Evolutionary conservation across 2,113 vertebrate genomes (phyloP).

Genomic region (Ammodytes marinus): DNA sequence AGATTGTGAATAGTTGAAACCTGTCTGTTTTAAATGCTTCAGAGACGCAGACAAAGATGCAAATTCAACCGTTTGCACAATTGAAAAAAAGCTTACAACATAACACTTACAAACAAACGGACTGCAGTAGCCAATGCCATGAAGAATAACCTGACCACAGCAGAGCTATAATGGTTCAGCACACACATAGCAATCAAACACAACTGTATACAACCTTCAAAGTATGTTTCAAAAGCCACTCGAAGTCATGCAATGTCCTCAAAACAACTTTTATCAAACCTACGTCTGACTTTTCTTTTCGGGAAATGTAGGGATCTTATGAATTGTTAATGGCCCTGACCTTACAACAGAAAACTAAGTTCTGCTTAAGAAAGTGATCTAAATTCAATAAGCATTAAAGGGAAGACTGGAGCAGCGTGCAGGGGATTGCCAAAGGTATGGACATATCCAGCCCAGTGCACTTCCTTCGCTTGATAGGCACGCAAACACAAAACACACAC

Average conservation of each 20-base stretch:
- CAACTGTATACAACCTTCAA: not conserved
- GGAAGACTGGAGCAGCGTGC: constrained; percentile 32
- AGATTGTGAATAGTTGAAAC: not conserved
- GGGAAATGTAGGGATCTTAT: constrained; percentile 38
- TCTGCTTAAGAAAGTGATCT: constrained; percentile 55
- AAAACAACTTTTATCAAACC: constrained; percentile 14
- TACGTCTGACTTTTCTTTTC: constrained; percentile 11
- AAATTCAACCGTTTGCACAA: constrained; percentile 5
- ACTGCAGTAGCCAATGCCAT: constrained; percentile 1
- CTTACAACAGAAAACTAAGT: constrained; percentile 52
- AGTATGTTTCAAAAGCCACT: not conserved
- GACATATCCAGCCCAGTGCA: not conserved
- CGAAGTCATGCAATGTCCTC: not conserved
- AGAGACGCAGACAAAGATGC: constrained; percentile 6
- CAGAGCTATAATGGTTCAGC: not conserved
- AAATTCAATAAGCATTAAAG: constrained; percentile 66
- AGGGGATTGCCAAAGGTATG: constrained; percentile 36
- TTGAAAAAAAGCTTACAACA: not conserved
- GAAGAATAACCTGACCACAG: not conserved
- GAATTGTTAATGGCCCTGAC: constrained; percentile 56
- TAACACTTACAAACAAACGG: constrained; percentile 11
- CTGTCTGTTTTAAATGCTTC: constrained; percentile 11
- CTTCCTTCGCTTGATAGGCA: constrained; percentile 10
- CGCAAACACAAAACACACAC: constrained; percentile 21
- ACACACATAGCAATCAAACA: not conserved